Evolutionary conservation across 2,113 vertebrate species (phyloP).

Genomic region (Cygnus atratus): DNA sequence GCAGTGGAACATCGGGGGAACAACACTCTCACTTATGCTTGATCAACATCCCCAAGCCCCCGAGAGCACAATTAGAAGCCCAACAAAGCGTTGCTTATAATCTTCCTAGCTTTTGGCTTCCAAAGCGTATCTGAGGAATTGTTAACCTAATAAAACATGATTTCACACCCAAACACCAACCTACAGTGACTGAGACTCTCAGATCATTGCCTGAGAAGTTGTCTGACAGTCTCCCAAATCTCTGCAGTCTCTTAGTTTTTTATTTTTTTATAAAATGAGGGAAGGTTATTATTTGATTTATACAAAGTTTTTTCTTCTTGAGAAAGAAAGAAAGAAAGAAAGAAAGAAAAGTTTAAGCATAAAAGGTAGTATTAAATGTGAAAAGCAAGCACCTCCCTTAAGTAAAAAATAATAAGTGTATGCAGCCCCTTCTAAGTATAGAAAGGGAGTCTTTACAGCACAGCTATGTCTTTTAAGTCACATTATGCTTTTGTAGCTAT

Average conservation of each 20-base stretch:
- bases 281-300: neutral
- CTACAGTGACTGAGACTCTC: neutral
- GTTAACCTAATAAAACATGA: neutral
- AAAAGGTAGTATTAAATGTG: neutral
- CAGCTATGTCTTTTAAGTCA: conserved; percentile 28
- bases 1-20: neutral
- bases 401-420: neutral
- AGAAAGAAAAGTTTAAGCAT: neutral
- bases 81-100: neutral
- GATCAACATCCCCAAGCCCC: neutral
- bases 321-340: neutral
- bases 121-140: neutral
- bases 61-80: neutral
- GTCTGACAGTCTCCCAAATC: neutral
- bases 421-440: neutral
- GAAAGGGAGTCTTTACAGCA: neutral
- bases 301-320: neutral
- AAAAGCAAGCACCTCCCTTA: neutral
- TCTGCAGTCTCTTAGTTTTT: neutral
- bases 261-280: neutral
- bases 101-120: neutral
- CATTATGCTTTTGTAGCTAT: conserved; percentile 49
- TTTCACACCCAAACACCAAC: neutral
- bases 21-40: neutral
- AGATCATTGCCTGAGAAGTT: neutral